These are phyloP conservation scores for Miniopterus natalensis DNA, from an alignment of 2,113 vertebrate species.

Conservation along the genomic window DNA sequence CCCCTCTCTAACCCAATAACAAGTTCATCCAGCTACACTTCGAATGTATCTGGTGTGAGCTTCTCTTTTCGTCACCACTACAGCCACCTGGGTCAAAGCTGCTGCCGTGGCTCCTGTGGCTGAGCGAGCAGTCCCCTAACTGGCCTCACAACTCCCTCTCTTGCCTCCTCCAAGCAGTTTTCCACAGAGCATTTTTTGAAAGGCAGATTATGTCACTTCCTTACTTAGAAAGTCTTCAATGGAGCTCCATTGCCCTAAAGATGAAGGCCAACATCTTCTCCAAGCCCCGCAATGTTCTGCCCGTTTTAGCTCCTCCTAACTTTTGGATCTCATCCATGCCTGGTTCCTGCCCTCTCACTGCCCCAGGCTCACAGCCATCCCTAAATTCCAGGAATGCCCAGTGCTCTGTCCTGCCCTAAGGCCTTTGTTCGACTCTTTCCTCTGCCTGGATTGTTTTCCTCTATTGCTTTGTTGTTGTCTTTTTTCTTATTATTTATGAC, in stretches of 20 bases:
- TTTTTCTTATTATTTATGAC: neutral
- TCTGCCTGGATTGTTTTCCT: neutral
- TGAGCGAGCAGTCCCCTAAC: neutral
- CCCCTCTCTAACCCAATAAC: neutral
- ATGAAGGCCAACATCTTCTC: neutral
- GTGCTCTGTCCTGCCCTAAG: neutral
- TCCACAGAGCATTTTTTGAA: neutral
- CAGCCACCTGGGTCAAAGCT: neutral
- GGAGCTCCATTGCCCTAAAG: neutral
- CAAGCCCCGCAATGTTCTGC: neutral
- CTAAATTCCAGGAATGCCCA: neutral
- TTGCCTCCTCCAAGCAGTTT: neutral
- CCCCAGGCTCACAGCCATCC: neutral
- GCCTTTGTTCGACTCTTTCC: neutral
- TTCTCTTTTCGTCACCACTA: neutral
- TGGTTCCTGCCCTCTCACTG: neutral
- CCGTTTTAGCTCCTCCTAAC: neutral
- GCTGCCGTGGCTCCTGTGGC: rapidly evolving
- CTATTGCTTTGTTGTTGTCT: neutral
- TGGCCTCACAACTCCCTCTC: neutral
- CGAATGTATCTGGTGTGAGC: neutral
- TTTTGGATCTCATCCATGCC: neutral
- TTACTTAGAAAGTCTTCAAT: neutral
- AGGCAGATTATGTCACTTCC: neutral
- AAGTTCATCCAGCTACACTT: neutral